Base-by-base conservation (phyloP, 2,113 vertebrate species). In the Noturus placidus region DNA sequence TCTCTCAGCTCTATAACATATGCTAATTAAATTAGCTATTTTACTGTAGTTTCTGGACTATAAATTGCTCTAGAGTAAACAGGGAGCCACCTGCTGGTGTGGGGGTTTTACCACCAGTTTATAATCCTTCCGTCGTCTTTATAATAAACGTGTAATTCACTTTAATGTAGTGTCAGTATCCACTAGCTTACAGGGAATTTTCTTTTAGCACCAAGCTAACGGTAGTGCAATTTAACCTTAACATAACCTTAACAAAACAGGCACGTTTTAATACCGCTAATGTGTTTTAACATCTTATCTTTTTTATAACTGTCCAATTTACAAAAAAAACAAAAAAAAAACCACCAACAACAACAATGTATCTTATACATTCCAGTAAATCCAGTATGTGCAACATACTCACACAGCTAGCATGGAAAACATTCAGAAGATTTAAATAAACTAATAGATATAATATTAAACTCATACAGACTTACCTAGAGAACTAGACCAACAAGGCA, bases 131-230 rank as follows among this genome's bases (percentile, higher is more conserved):
- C 3, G 8, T 38, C 11, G 56, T 33, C 4, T 17, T 46, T 10
- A 14, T 11, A 50, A 50, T 30, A 17, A 56, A 17, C 25, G 22
- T 52, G 27, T 54, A 6, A 54, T 35, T 35, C 30, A 25, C 19
- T 25, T 38, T 54, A 59, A 38, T 1, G 19, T 42, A 61, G 7
- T 14, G 33, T 61, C 27, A 57, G 33, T 10, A 25, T 79, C 50
- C 6, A 17, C 50, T 79, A 79, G 77, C 77, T 4, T 50, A 33
- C 50, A 30, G 5, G 1, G 25, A 11, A 22, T 82, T 82, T 82
- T 82, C n/a, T 10, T 46, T 65, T 65, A 83, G 82, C 61, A 83
- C 61, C 61, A 67, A 83, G 82, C 82, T 83, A 83, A 83, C n/a
- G 2, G 82, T 17, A 83, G 82, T 83, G 82, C 82, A 83, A 30